Evolutionary conservation across 2,797 vertebrate species (phyloP).

Genomic region (Anguilla pacifica): DNA sequence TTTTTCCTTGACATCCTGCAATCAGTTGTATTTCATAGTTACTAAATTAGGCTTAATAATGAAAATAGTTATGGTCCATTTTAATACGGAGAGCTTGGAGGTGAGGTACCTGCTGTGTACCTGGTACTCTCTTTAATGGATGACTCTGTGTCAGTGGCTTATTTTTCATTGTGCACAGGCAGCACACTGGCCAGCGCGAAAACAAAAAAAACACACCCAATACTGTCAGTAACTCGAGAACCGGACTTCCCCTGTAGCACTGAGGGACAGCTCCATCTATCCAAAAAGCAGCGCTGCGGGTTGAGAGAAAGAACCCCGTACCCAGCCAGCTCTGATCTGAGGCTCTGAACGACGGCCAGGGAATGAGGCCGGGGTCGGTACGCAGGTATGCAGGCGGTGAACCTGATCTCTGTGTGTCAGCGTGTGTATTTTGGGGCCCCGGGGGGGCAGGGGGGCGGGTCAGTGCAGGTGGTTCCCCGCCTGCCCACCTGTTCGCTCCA

Average conservation of each 20-base stretch:
- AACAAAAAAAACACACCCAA: neutral
- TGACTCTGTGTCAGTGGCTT: too few relatives aligned
- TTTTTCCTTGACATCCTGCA: neutral
- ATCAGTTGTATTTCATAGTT: neutral
- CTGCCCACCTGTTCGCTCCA: neutral
- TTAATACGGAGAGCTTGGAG: neutral
- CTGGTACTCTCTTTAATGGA: too few relatives aligned
- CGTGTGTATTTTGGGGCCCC: neutral
- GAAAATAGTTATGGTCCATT: neutral
- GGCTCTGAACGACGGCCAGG: neutral
- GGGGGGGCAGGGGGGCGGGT: neutral
- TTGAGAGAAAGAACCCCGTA: neutral
- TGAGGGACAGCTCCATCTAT: neutral
- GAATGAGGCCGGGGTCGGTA: neutral
- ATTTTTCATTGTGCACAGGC: too few relatives aligned
- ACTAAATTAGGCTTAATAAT: neutral
- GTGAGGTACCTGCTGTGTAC: neutral
- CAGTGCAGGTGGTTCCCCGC: neutral
- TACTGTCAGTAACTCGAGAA: neutral
- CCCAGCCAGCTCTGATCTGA: neutral
- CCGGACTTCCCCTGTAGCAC: neutral
- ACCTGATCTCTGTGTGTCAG: slow-evolving; percentile 2
- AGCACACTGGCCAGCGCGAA: neutral
- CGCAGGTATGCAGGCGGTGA: neutral
- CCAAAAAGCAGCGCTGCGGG: neutral